Conservation (phyloP, 2,797 vertebrate species). For the Orestias chungarensis region DNA sequence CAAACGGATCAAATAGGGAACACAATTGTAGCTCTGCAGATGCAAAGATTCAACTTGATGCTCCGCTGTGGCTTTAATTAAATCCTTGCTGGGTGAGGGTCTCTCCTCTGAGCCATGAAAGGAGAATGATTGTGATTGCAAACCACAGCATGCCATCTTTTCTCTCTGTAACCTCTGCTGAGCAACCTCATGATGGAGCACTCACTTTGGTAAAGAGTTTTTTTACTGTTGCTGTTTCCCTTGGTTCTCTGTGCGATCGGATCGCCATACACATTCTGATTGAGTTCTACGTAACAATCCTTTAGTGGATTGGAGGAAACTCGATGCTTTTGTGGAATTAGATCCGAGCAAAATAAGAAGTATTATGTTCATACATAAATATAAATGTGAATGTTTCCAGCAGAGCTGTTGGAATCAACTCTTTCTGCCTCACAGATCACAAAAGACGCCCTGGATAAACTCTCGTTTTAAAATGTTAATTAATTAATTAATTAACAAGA, state of each 20-base stretch:
- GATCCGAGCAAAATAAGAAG: neutral
- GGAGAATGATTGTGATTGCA: conserved; percentile 74
- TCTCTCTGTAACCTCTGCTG: conserved; percentile 47
- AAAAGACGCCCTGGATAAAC: neutral
- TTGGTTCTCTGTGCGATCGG: neutral
- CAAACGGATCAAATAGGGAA: conserved; percentile 6
- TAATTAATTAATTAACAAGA: neutral
- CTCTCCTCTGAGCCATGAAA: conserved; percentile 66
- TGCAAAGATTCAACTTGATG: conserved; percentile 46
- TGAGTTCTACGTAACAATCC: neutral
- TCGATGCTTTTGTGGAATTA: conserved; percentile 41
- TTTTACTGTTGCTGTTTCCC: conserved; percentile 1
- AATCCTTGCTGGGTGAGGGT: conserved; percentile 65
- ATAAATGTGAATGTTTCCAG: neutral
- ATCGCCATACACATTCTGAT: neutral
- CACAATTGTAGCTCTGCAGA: conserved; percentile 39
- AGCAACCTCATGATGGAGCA: conserved; percentile 31
- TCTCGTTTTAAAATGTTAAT: neutral
- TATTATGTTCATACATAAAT: neutral
- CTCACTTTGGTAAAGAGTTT: conserved; percentile 17
- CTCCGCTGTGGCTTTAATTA: conserved; percentile 68
- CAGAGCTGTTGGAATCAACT: neutral
- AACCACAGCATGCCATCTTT: conserved; percentile 61
- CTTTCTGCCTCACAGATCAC: neutral
- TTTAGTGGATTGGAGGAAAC: conserved; percentile 61